phyloP scores from a whole-genome alignment of 2,888 invertebrate genomes.

The Pomacea canaliculata region DNA sequence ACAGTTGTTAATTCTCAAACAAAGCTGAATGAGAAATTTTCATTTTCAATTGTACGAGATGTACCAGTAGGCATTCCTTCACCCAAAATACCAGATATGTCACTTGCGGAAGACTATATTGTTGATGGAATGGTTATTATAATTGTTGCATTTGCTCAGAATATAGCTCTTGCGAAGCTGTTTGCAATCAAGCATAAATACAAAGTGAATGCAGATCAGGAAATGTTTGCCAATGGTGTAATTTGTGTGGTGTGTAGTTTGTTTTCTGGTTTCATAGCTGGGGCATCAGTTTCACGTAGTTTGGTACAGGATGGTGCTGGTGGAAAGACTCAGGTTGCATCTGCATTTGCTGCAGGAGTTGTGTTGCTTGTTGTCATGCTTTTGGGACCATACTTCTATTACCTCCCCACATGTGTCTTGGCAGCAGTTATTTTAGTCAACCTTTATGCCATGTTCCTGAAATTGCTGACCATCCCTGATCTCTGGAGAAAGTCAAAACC shows the following conservation, averaged over 20 bases:
- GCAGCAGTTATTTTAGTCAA: slow-evolving; percentile 62
- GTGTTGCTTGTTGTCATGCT: slow-evolving; percentile 39
- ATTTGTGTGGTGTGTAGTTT: slow-evolving; percentile 75
- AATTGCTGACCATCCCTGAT: slow-evolving; percentile 49
- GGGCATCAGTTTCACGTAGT: slow-evolving; percentile 71
- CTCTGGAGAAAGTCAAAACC: slow-evolving; percentile 44
- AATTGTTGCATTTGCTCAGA: slow-evolving; percentile 71
- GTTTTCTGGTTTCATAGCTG: slow-evolving; percentile 66
- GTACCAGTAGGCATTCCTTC: slow-evolving; percentile 34
- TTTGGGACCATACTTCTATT: slow-evolving; percentile 33
- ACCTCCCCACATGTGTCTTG: slow-evolving; percentile 72
- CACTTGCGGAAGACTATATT: slow-evolving; percentile 58
- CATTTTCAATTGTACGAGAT: slow-evolving; percentile 15
- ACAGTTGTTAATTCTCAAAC: slow-evolving; percentile 1
- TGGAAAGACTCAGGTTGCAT: slow-evolving; percentile 76
- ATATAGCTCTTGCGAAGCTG: slow-evolving; percentile 71
- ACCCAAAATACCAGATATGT: slow-evolving; percentile 37
- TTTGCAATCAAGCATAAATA: slow-evolving; percentile 71
- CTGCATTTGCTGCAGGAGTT: slow-evolving; percentile 36
- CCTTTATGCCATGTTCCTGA: slow-evolving; percentile 60
- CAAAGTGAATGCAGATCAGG: slow-evolving; percentile 66
- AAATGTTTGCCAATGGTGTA: slow-evolving; percentile 61
- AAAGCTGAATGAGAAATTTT: slow-evolving; percentile 7
- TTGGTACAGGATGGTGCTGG: slow-evolving; percentile 85
- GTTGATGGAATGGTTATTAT: slow-evolving; percentile 68